Evolutionary conservation across 1,140 invertebrate genomes (phyloP), one percentile per base, ranked within the genome.

Genomic region (Lepidurus arcticus): DNA sequence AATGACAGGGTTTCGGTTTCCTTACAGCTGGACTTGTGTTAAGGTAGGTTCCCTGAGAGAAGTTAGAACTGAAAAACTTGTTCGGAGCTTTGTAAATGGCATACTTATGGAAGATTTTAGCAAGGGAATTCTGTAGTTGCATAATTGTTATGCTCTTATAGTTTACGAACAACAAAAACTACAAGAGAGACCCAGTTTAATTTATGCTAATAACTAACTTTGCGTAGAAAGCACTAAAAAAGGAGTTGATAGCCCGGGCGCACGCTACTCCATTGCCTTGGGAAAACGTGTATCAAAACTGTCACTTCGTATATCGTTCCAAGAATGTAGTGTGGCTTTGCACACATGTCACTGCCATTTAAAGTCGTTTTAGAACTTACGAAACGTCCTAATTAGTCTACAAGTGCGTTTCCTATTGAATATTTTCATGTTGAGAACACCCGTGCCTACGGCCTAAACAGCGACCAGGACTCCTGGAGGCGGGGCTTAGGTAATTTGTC

Each of bases 141-240:
- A 13, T 65, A n/a, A 65, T 21, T 65, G 53, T 9, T n/a, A n/a
- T 65, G 16, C 21, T 9, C 16, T 7, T 13, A 7, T 13, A 65
- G 16, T 65, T 1, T 65, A 65, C 53, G 16, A 13, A 16, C 21
- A 65, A n/a, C 53, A 16, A 21, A 7, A 65, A 65, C 53, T 16
- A 47, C 16, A 65, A 21, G 21, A 65, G 16, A 1, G 53, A 21
- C 53, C 53, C 34, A 34, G 21, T 21, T 65, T 21, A 65, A 65
- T 65, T 21, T 65, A 65, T 65, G 53, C 53, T 65, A 65, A 65
- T 65, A 65, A 65, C n/a, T 65, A 65, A 65, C 53, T 65, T 65
- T 65, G 53, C 53, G 13, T 21, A 65, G 53, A 13, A 65, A 65
- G 21, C 53, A 21, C 53, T 65, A 34, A 34, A 34, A 4, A 21